Conservation (phyloP, 2,888 invertebrate species). For the Junonia oenone region DNA sequence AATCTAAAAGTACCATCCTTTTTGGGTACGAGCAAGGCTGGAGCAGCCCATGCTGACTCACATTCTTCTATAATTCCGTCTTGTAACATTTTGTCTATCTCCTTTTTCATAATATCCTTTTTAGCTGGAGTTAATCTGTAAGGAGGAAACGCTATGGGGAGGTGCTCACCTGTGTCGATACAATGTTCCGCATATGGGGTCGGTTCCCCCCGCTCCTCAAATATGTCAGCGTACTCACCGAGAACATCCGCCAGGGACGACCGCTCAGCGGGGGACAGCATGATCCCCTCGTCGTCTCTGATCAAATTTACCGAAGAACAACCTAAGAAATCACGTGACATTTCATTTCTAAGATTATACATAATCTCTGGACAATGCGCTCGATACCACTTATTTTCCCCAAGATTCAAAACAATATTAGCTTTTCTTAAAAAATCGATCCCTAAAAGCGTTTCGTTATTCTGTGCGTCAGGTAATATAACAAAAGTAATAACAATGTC, state of each 20-base stretch:
- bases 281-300: neutral
- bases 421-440: no score
- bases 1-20: neutral
- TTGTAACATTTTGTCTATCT: neutral
- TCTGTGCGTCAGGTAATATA: no score
- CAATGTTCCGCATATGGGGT: neutral
- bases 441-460: no score
- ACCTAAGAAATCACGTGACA: no score
- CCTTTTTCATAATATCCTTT: neutral
- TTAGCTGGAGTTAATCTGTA: neutral
- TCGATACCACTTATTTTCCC: no score
- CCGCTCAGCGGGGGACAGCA: neutral
- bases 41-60: neutral
- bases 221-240: neutral
- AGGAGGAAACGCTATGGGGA: neutral
- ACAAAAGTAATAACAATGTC: no score
- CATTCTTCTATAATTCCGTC: neutral
- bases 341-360: no score
- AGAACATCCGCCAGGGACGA: neutral
- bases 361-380: no score
- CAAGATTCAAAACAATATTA: no score
- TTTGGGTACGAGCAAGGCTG: neutral
- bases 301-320: neutral
- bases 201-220: neutral
- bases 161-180: neutral